phyloP scores from a whole-genome alignment of 1,140 invertebrate species.

The Drosophila orosa region DNA sequence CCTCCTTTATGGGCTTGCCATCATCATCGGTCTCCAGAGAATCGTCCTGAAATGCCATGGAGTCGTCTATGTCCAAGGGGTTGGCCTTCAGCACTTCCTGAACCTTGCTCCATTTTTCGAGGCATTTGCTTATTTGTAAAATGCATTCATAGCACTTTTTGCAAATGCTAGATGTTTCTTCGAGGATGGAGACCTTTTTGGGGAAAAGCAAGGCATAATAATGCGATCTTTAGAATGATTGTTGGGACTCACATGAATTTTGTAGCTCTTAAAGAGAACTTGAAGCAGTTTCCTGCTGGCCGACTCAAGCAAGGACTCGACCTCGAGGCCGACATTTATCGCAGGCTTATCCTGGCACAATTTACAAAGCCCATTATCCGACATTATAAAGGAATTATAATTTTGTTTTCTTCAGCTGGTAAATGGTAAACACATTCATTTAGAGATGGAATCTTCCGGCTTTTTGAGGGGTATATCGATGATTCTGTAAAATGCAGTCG shows the following conservation, averaged over 20 bases:
- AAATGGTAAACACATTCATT: not conserved
- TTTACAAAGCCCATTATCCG: conserved; percentile 1
- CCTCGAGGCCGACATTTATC: not conserved
- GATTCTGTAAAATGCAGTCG: not conserved
- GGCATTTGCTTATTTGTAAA: not conserved
- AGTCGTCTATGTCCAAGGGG: conserved; percentile 23
- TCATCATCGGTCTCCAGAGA: not conserved
- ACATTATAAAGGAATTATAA: not conserved
- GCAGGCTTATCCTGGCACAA: conserved; percentile 14
- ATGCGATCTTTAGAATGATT: not conserved
- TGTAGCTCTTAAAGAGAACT: conserved; percentile 21
- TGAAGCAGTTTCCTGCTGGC: conserved; percentile 11
- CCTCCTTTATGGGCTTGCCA: not conserved
- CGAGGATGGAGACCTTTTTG: conserved; percentile 3
- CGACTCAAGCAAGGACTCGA: not conserved
- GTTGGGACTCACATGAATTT: conserved; percentile 7
- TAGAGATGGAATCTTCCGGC: not conserved
- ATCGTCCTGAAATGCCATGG: not conserved
- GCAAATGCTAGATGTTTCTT: not conserved
- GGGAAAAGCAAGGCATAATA: not conserved
- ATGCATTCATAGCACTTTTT: not conserved
- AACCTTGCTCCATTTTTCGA: conserved; percentile 3
- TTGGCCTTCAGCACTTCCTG: not conserved
- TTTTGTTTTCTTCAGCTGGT: not conserved
- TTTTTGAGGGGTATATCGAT: not conserved